Evolutionary conservation across 37 sponge, comb jelly and placozoan genomes (phyloP).

Genomic region (Crambe crambe): DNA sequence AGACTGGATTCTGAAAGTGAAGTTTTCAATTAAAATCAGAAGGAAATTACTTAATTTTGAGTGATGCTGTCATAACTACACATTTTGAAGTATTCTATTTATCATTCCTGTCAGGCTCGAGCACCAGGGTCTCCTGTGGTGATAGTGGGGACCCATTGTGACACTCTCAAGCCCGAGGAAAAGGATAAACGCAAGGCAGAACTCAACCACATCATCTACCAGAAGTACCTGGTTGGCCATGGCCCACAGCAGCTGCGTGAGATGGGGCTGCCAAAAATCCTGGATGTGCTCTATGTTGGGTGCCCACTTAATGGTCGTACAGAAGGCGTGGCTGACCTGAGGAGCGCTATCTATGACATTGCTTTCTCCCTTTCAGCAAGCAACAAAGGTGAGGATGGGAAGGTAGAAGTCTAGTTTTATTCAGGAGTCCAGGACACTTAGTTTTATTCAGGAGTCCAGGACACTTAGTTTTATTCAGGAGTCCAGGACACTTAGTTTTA

Average conservation of each 20-base stretch:
- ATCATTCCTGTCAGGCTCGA: constrained; percentile 65
- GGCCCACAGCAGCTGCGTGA: constrained; percentile 60
- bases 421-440: too few species aligned
- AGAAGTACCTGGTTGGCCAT: constrained; percentile 51
- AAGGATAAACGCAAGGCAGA: constrained; percentile 54
- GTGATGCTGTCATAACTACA: too few species aligned
- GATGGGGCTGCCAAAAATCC: constrained; percentile 83
- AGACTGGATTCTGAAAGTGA: too few species aligned
- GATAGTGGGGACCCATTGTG: constrained; percentile 87
- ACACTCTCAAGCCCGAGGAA: constrained; percentile 61
- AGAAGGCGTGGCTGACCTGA: constrained; percentile 74
- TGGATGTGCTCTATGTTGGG: constrained; percentile 76
- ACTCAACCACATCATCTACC: constrained; percentile 41
- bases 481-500: too few species aligned
- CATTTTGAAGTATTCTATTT: background rate
- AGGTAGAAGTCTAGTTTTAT: too few species aligned
- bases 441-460: too few species aligned
- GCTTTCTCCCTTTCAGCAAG: constrained; percentile 55
- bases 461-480: too few species aligned
- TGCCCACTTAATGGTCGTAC: constrained; percentile 46
- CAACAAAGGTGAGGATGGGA: constrained; percentile 46
- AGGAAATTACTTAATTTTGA: too few species aligned
- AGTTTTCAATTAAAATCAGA: too few species aligned
- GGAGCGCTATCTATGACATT: constrained; percentile 73
- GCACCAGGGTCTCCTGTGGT: constrained; percentile 93